Conservation (phyloP, 2,888 invertebrate genomes). For the Hedychridium roseum region DNA sequence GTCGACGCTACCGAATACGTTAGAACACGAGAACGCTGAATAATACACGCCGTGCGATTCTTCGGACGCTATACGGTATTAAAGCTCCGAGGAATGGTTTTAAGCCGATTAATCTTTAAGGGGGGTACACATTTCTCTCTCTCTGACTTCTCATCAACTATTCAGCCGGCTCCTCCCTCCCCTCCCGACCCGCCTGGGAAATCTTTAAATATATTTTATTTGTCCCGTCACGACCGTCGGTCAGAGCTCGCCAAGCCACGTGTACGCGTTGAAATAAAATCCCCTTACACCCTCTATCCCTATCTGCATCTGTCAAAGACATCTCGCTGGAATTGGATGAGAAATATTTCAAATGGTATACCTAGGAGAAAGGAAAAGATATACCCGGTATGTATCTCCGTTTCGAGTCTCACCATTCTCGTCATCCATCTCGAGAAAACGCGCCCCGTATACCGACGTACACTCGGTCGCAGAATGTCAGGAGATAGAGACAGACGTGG, state of each 20-base stretch:
- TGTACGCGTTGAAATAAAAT: no score
- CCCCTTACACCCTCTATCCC: no score
- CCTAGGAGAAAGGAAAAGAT: conserved; percentile 1
- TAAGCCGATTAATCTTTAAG: conserved; percentile 61
- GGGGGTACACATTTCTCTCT: conserved; percentile 8
- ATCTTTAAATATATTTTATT: conserved; percentile 63
- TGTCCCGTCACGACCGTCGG: conserved; percentile 39
- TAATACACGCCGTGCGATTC: conserved; percentile 43
- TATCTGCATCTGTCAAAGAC: conserved; percentile 22
- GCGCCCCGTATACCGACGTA: conserved; percentile 9
- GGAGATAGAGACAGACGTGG: background rate
- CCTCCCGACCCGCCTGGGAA: conserved; percentile 50
- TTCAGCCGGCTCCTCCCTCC: conserved; percentile 3
- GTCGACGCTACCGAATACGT: conserved; percentile 9
- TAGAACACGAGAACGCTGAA: conserved; percentile 27
- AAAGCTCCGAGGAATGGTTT: conserved; percentile 57
- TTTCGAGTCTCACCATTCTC: conserved; percentile 22
- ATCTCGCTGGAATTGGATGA: no score
- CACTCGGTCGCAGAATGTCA: background rate
- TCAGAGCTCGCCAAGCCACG: conserved; percentile 51
- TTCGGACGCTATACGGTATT: conserved; percentile 51
- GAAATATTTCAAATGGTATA: no score
- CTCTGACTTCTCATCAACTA: background rate
- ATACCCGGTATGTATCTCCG: conserved; percentile 1
- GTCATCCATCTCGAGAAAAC: conserved; percentile 33